Percentiles rank a stretch among this genome's conserved stretches.
phyloP scores from a whole-genome alignment of 2,888 invertebrate genomes.

The Tiliacea citrago region DNA sequence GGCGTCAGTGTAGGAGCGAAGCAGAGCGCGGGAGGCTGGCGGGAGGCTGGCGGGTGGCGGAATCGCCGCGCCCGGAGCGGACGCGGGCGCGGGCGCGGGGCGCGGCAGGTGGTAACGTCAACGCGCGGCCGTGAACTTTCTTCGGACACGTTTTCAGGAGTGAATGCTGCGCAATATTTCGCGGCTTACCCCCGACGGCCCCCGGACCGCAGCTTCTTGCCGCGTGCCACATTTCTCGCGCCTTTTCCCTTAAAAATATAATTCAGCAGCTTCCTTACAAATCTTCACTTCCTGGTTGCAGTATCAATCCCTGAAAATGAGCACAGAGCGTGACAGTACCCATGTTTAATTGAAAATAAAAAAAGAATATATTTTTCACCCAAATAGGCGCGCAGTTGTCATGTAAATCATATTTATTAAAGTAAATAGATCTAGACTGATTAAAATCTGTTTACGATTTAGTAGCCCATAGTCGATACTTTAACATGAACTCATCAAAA shows the following conservation, averaged over 20 bases:
- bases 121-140: slow-evolving; percentile 91
- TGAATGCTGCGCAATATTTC: slow-evolving; percentile 88
- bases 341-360: neutral
- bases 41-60: slow-evolving; percentile 74
- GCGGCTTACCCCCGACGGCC: slow-evolving; percentile 81
- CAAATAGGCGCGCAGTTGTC: slow-evolving; percentile 34
- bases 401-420: slow-evolving; percentile 44
- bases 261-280: slow-evolving; percentile 5
- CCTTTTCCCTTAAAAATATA: slow-evolving; percentile 47
- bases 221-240: slow-evolving; percentile 51
- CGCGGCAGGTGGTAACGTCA: slow-evolving; percentile 86
- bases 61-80: slow-evolving; percentile 73
- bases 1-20: slow-evolving; percentile 62
- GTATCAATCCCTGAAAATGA: neutral
- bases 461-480: slow-evolving; percentile 23
- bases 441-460: slow-evolving; percentile 51
- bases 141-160: slow-evolving; percentile 90
- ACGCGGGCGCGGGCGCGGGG: slow-evolving; percentile 71
- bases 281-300: neutral
- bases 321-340: neutral
- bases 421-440: slow-evolving; percentile 25
- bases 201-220: slow-evolving; percentile 70
- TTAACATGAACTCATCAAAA: slow-evolving; percentile 71
- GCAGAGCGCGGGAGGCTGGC: slow-evolving; percentile 71
- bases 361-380: slow-evolving; percentile 14